These are phyloP conservation scores for Asbolus verrucosus DNA, from an alignment of 1,140 invertebrate genomes.

Conservation along the genomic window DNA sequence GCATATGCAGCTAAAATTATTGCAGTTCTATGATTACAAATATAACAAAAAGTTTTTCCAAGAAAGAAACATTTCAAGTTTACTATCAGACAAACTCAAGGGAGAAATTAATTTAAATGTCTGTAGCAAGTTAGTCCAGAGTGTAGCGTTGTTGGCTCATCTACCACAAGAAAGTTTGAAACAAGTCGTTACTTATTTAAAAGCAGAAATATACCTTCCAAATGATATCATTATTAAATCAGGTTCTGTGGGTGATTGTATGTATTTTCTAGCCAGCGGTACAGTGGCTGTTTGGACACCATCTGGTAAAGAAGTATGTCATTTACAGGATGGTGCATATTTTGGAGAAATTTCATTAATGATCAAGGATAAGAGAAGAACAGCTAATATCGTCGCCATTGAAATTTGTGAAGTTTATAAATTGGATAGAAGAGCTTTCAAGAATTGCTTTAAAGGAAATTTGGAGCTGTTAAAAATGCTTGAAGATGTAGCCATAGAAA, in stretches of 20 bases:
- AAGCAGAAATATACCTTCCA: conserved; percentile 57
- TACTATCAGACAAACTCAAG: conserved; percentile 1
- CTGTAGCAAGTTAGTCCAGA: conserved; percentile 16
- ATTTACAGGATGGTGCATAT: conserved; percentile 60
- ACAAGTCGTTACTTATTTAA: conserved; percentile 52
- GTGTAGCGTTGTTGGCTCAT: background rate
- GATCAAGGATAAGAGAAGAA: conserved; percentile 67
- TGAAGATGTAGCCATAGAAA: conserved; percentile 16
- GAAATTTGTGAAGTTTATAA: conserved; percentile 70
- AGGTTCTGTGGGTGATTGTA: conserved; percentile 69
- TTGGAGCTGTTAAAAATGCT: background rate
- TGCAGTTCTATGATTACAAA: conserved; percentile 28
- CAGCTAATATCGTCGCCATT: conserved; percentile 68
- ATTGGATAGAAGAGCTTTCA: conserved; percentile 66
- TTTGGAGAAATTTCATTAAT: conserved; percentile 65
- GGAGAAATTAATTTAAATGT: conserved; percentile 23
- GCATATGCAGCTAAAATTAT: background rate
- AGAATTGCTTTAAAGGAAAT: background rate
- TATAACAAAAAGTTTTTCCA: conserved; percentile 16
- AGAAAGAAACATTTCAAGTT: background rate
- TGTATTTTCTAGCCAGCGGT: conserved; percentile 72
- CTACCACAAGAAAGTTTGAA: background rate
- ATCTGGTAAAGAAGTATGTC: conserved; percentile 69
- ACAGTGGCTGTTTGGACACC: conserved; percentile 70
- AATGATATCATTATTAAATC: conserved; percentile 67